phyloP scores from a whole-genome alignment of 2,113 vertebrate genomes.

The Marmota flaviventris region DNA sequence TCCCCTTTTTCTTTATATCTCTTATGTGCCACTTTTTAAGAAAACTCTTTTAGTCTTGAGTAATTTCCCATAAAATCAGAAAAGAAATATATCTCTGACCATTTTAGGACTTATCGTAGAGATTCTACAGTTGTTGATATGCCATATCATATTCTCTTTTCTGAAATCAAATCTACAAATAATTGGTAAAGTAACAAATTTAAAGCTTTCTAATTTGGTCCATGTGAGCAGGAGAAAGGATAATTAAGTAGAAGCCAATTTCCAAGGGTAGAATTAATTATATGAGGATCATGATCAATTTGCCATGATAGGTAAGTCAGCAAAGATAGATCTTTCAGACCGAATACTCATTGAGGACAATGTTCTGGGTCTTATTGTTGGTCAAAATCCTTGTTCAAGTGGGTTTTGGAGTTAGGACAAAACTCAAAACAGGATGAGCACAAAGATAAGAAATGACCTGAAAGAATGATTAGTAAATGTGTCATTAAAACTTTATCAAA shows the following conservation, averaged over 20 bases:
- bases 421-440: background rate
- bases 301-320: background rate
- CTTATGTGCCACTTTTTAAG: background rate
- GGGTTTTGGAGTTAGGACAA: background rate
- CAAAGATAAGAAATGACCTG: background rate
- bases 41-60: background rate
- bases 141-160: background rate
- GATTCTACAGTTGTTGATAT: background rate
- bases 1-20: background rate
- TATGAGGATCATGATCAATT: background rate
- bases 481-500: background rate
- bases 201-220: background rate
- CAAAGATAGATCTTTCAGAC: background rate
- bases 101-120: background rate
- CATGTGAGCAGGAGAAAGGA: background rate
- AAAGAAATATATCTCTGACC: background rate
- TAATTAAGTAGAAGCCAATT: background rate
- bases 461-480: background rate
- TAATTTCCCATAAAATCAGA: background rate
- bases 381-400: background rate
- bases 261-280: background rate
- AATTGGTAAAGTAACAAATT: background rate
- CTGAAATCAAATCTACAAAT: background rate
- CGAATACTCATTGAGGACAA: background rate
- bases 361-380: background rate